phyloP scores from a whole-genome alignment of 2,888 invertebrate species.

The Drosophila infuscata region DNA sequence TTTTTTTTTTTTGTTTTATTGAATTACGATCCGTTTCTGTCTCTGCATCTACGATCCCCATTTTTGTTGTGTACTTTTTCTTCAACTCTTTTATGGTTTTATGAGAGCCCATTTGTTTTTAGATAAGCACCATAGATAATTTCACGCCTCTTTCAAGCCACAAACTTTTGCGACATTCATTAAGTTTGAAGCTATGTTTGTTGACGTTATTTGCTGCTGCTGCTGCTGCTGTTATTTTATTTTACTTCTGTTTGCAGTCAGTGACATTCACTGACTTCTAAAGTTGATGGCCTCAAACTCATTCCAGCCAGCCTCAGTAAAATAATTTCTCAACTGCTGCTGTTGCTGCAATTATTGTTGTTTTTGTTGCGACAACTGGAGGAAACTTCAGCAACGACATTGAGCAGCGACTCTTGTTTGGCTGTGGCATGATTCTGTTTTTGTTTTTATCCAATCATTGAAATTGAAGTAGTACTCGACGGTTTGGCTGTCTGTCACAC shows the following conservation, averaged over 20 bases:
- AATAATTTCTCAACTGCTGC: conserved; percentile 63
- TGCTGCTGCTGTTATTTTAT: neutral
- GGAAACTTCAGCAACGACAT: conserved; percentile 57
- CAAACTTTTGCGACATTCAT: conserved; percentile 54
- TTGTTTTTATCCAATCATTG: conserved; percentile 30
- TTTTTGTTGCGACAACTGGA: conserved; percentile 30
- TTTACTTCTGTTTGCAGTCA: conserved; percentile 30
- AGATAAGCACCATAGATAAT: conserved; percentile 22
- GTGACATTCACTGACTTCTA: conserved; percentile 59
- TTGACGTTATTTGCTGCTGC: conserved; percentile 29
- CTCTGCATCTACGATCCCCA: conserved; percentile 2
- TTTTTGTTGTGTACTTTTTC: conserved; percentile 2
- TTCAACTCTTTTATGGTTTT: neutral
- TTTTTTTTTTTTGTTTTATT: neutral
- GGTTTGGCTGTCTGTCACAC: conserved; percentile 59
- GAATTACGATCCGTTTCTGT: neutral
- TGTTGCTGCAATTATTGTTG: conserved; percentile 4
- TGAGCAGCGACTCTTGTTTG: conserved; percentile 43
- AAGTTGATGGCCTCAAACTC: conserved; percentile 58
- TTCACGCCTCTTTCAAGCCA: conserved; percentile 26
- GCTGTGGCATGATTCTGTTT: conserved; percentile 28
- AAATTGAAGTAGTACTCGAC: conserved; percentile 48
- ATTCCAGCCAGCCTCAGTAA: conserved; percentile 56
- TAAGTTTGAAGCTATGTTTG: conserved; percentile 53
- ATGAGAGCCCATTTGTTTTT: conserved; percentile 6